These are phyloP conservation scores for Caerostris darwini DNA, from an alignment of 1,140 invertebrate genomes.

Conservation along the genomic window DNA sequence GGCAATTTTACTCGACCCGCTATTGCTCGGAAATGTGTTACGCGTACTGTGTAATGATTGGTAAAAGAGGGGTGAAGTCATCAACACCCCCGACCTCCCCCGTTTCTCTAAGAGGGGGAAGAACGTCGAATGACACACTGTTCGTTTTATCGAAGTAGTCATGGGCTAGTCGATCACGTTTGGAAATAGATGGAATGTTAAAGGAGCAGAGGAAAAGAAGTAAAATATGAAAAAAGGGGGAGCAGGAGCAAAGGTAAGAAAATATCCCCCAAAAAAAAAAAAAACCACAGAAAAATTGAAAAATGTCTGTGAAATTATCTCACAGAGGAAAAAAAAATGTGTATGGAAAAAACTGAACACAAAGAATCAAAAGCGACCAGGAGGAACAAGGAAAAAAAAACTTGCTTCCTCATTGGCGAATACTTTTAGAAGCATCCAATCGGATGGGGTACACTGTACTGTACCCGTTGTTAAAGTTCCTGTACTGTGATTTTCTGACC, in stretches of 20 bases:
- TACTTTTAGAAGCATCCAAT: conserved; percentile 38
- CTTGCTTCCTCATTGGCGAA: background rate
- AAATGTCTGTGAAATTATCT: conserved; percentile 52
- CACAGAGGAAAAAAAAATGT: conserved; percentile 21
- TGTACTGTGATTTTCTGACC: conserved; percentile 14
- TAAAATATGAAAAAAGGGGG: background rate
- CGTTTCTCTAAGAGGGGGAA: background rate
- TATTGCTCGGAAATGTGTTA: conserved; percentile 54
- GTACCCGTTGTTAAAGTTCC: conserved; percentile 1
- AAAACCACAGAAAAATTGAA: conserved; percentile 35
- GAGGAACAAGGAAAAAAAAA: background rate
- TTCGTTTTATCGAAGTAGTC: conserved; percentile 66
- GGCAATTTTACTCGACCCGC: conserved; percentile 44
- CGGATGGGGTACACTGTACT: background rate
- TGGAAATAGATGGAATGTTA: conserved; percentile 3
- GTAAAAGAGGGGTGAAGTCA: conserved; percentile 70
- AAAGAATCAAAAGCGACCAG: conserved; percentile 2
- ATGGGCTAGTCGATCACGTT: conserved; percentile 64
- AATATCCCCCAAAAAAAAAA: conserved; percentile 4
- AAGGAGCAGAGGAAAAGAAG: conserved; percentile 29
- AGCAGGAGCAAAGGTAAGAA: conserved; percentile 50
- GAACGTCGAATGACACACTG: conserved; percentile 54
- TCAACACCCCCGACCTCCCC: conserved; percentile 57
- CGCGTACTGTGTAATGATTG: conserved; percentile 69
- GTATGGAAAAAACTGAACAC: background rate